Evolutionary conservation across 1,140 invertebrate genomes (phyloP).

Genomic region (Ceratina japonica): DNA sequence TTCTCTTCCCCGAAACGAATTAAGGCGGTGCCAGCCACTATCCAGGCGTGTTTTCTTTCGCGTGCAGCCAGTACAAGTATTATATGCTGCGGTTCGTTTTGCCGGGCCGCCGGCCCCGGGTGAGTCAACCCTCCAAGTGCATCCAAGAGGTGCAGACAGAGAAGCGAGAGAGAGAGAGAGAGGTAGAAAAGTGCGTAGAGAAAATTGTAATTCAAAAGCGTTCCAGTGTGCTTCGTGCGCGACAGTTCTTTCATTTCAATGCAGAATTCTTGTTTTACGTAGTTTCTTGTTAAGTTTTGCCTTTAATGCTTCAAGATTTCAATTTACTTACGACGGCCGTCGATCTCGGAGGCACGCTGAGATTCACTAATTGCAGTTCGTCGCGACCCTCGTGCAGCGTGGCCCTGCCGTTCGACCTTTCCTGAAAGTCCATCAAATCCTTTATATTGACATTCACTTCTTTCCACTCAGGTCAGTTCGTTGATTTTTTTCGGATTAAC

Average conservation of each 20-base stretch:
- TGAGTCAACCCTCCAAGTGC: not conserved
- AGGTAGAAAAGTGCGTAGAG: constrained; percentile 8
- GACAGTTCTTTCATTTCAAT: not conserved
- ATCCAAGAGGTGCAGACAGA: constrained; percentile 27
- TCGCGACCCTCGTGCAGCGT: constrained; percentile 71
- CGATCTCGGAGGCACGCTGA: constrained; percentile 72
- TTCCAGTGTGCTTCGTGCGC: not conserved
- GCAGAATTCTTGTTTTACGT: not conserved
- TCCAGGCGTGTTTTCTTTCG: constrained; percentile 36
- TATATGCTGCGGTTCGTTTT: constrained; percentile 25
- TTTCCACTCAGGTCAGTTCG: not conserved
- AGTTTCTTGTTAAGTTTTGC: not conserved
- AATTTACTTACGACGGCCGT: constrained; percentile 73
- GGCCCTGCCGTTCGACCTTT: constrained; percentile 71
- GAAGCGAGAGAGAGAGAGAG: constrained; percentile 7
- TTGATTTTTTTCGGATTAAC: constrained; percentile 7
- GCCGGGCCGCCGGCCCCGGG: not conserved
- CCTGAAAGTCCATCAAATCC: constrained; percentile 75
- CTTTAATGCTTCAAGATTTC: constrained; percentile 16
- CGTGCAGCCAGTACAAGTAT: constrained; percentile 17
- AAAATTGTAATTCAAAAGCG: not conserved
- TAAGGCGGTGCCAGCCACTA: constrained; percentile 47
- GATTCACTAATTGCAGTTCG: constrained; percentile 74
- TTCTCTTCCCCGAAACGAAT: constrained; percentile 41
- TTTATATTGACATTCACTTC: constrained; percentile 29